Evolutionary conservation across 1,140 invertebrate species (phyloP), one percentile per base, ranked within the genome.

Genomic region (Bradynema listronoti): DNA sequence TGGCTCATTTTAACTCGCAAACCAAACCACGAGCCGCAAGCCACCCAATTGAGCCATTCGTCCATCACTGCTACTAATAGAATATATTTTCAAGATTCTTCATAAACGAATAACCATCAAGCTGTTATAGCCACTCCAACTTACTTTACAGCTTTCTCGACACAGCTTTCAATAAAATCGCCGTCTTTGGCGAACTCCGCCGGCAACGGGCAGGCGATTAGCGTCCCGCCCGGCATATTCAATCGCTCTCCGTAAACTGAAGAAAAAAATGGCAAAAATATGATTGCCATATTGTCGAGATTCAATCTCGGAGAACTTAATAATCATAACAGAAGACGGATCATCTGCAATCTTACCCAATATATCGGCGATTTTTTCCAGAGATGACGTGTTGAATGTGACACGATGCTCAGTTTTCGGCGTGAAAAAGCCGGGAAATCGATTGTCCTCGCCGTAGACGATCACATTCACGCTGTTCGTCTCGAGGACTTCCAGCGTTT

Each of bases 401-500:
- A 88, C 84, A 58, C 80, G 72, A 76, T 82, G 81, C 22, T 86
- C 85, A 69, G 87, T 87, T 63, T 84, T 79, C 32, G 83, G 70
- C 0, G 85, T 85, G 79, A 92, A 97, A 81, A 98, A 98, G 36
- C 90, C 88, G 6, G 93, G 93, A 72, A 84, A 84, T 19, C 83
- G 78, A 5, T 78, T 78, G 0, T 79, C 80, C 2, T 82, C 63
- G 1, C 86, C 87, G 63, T 85, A 86, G 0, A 87, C 85, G 41
- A 86, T 84, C 0, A 96, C 90, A 72, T 87, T 88, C 0, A 96
- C 90, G 6, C 92, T 91, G 79, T 91, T 85, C 0, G 91, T 95
- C 83, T 96, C 92, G 81, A 99, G 80, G 77, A 87, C 94, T 79
- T 99, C 94, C 29, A 99, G 81, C 0, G 93, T 97, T 72, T 87